Conservation (phyloP, 2,888 invertebrate species). For the Dicycla oo region DNA sequence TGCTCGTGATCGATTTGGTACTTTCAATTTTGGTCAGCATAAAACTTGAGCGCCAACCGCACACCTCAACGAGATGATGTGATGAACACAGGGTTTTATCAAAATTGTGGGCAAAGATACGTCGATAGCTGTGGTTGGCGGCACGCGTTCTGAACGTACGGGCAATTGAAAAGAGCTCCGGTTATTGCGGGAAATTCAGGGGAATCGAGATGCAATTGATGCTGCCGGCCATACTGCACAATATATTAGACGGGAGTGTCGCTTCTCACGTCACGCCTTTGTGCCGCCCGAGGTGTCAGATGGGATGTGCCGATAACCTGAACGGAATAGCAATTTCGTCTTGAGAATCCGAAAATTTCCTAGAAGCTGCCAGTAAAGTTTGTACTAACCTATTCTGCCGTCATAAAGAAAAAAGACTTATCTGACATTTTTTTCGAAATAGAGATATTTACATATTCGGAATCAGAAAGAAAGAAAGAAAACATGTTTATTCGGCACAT, state of each 20-base stretch:
- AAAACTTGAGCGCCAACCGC: slow-evolving; percentile 71
- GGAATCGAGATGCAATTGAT: slow-evolving; percentile 82
- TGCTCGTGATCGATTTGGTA: slow-evolving; percentile 70
- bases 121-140: slow-evolving; percentile 80
- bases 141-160: slow-evolving; percentile 85
- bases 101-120: slow-evolving; percentile 80
- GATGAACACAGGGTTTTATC: slow-evolving; percentile 83
- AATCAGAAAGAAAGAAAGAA: too few relatives aligned
- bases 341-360: slow-evolving; percentile 41
- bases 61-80: slow-evolving; percentile 68
- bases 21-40: slow-evolving; percentile 71
- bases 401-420: too few relatives aligned
- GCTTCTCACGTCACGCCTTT: slow-evolving; percentile 76
- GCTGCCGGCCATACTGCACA: slow-evolving; percentile 84
- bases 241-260: slow-evolving; percentile 69
- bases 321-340: slow-evolving; percentile 53
- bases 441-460: too few relatives aligned
- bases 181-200: slow-evolving; percentile 85
- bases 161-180: slow-evolving; percentile 86
- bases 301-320: slow-evolving; percentile 51
- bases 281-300: slow-evolving; percentile 64
- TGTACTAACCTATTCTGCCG: not conserved
- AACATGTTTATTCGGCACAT: too few relatives aligned
- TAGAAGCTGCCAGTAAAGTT: slow-evolving; percentile 23
- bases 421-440: too few relatives aligned